Base-by-base conservation (phyloP, 2,113 vertebrate genomes). In the Leucosticte australis region DNA sequence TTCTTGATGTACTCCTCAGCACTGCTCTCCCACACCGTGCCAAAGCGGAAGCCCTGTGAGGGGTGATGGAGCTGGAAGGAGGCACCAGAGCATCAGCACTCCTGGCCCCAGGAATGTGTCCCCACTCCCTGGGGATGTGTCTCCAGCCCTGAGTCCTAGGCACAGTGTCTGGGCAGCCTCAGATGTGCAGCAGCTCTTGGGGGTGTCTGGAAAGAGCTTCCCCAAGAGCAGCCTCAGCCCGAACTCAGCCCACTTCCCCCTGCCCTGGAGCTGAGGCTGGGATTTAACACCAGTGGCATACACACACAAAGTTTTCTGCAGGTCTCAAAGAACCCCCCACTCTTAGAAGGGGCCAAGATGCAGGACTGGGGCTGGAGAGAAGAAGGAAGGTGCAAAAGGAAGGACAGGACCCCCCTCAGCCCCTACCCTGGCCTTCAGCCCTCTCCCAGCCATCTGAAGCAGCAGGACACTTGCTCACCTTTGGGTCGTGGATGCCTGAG, bases 401-500 rank as follows among this genome's bases (percentile, higher is more conserved):
- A 63, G n/a, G 24, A 27, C 23, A 14, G 17, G 14, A 6, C 6
- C 22, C 9, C 47, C 19, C 28, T 4, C 13, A 5, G 22, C 13
- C 41, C 12, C 4, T 42, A 30, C 59, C 64, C 65, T 14, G 31
- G 10, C 1, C 44, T 13, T 71, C 52, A 41, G 6, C 26, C 52
- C 46, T 15, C 3, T n/a, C 57, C 57, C 53, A 31, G 7, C 64
- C 44, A 11, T 0, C 23, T 0, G 13, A 50, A 60, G 53, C 57
- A 80, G 47, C 67, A 2, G 1, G 10, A 8, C 3, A 1, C 12
- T 9, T 30, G 2, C 98, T 88, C 84, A 99, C 99, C 99, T 99
- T 99, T 65, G 99, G 98, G 77, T 99, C 99, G 0, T 99, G 99
- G 94, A 99, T 99, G 65, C 99, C 99, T 0, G 99, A 99, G 84